Evolutionary conservation across 2,888 invertebrate genomes (phyloP).

Genomic region (Habroteleia sp.): DNA sequence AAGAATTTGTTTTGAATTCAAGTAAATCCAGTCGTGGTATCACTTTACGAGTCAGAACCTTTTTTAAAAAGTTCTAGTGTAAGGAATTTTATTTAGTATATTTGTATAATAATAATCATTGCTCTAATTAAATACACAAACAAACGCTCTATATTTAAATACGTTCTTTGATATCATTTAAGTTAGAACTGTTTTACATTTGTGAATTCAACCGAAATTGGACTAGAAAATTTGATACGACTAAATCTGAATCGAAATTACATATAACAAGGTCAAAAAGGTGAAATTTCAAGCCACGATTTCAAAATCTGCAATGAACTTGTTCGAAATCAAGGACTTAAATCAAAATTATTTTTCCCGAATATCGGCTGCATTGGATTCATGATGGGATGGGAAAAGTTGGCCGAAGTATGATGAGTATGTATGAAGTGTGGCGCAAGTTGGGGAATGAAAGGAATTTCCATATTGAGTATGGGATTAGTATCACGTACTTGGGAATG

Average conservation of each 20-base stretch:
- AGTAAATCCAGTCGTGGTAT: slow-evolving; percentile 19
- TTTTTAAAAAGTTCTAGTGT: not conserved
- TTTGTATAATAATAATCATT: too few species aligned
- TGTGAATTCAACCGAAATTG: too few species aligned
- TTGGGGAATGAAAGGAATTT: slow-evolving; percentile 57
- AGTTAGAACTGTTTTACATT: too few species aligned
- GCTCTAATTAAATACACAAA: too few species aligned
- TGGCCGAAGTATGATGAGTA: slow-evolving; percentile 59
- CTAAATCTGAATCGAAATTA: too few species aligned
- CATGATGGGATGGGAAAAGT: slow-evolving; percentile 45
- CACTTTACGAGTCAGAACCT: slow-evolving; percentile 16
- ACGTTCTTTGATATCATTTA: too few species aligned
- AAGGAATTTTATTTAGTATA: slow-evolving; percentile 19
- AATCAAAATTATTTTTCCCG: slow-evolving; percentile 51
- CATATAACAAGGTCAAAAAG: too few species aligned
- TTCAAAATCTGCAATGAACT: slow-evolving; percentile 16
- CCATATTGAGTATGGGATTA: slow-evolving; percentile 60
- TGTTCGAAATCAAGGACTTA: slow-evolving; percentile 25
- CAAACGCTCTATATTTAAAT: too few species aligned
- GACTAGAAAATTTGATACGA: too few species aligned
- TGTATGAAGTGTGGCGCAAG: slow-evolving; percentile 57
- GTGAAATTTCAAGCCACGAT: too few species aligned
- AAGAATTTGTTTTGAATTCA: slow-evolving; percentile 30
- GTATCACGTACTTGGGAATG: slow-evolving; percentile 58
- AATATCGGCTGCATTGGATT: slow-evolving; percentile 13